These are phyloP conservation scores for Omphaloscelis lunosa DNA, from an alignment of 2,888 invertebrate species.

Conservation along the genomic window DNA sequence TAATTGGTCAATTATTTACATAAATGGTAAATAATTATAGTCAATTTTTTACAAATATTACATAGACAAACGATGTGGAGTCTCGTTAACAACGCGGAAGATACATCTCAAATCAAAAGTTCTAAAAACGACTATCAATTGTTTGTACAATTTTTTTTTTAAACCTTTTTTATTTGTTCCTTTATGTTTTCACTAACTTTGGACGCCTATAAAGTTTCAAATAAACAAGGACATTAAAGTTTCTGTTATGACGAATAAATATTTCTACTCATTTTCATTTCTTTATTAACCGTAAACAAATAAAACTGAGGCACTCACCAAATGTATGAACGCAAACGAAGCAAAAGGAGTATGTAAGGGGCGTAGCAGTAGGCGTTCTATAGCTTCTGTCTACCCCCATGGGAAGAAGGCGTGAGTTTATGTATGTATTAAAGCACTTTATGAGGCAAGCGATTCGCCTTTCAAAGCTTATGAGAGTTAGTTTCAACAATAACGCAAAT, in stretches of 20 bases:
- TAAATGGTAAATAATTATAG: not conserved
- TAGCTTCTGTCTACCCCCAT: no score
- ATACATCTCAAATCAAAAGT: slow-evolving; percentile 41
- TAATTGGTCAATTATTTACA: not conserved
- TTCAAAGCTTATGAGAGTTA: no score
- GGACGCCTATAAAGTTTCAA: slow-evolving; percentile 41
- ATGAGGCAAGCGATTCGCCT: no score
- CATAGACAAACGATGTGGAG: not conserved
- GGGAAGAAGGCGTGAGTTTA: no score
- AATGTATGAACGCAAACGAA: no score
- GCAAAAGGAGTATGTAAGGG: no score
- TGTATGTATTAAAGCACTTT: no score
- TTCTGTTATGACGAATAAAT: slow-evolving; percentile 6
- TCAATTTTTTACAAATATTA: not conserved
- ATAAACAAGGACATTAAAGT: slow-evolving; percentile 48
- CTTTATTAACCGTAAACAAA: no score
- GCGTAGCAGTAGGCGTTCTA: no score
- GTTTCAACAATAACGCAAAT: no score
- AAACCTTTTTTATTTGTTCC: slow-evolving; percentile 39
- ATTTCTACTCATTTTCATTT: no score
- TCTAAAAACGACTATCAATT: slow-evolving; percentile 49
- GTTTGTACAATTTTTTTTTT: slow-evolving; percentile 11
- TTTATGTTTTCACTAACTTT: slow-evolving; percentile 34
- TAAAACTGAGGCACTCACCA: no score
- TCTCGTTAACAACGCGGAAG: slow-evolving; percentile 1